Base-by-base conservation (phyloP, 2,888 invertebrate genomes). In the Oconnorella tubifera region DNA sequence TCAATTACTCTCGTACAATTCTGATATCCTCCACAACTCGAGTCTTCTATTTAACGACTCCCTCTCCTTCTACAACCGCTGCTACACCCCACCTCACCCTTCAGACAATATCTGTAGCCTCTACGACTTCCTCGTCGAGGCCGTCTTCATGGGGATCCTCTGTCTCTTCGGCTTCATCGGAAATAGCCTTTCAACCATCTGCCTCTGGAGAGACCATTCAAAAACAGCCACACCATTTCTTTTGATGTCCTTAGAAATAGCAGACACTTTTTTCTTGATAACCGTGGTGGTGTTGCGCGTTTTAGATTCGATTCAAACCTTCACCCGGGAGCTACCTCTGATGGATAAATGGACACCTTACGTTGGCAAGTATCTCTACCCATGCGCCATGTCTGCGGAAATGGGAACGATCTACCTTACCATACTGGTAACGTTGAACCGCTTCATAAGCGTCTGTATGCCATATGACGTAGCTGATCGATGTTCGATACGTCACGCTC, bases 211-310 rank as follows among this genome's bases (percentile, higher is more conserved):
- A 51, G 72, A 72, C 64, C 67, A 66, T 32, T 72, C 69, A 31
- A 72, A 72, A 48, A 72, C 71, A 14, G 72, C 72, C 49, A 72
- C 72, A 1, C 72, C 71, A 1, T 69, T 70, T 63, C 66, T 72
- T 2, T 62, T 72, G 56, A 55, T 68, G 28, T 68, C 67, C 23
- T 63, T 72, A 1, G 71, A 67, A 28, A 32, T 72, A 14, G 72
- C 72, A n/a, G 72, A 72, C 49, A 72, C 71, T 0, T 31, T 69
- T 28, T 72, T 72, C 56, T 64, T 72, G n/a, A 56, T 69, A 19
- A 69, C 70, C 3, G 71, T 69, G 2, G 51, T 72, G 6, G 19
- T 72, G 2, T 63, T 72, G 10, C 63, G 72, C 3, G 72, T 72
- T 19, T 40, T 71, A 19, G 62, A 68, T 3, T 63, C 68, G 1